Evolutionary conservation across 2,888 invertebrate genomes (phyloP).

Genomic region (Cerceris ruficornis): DNA sequence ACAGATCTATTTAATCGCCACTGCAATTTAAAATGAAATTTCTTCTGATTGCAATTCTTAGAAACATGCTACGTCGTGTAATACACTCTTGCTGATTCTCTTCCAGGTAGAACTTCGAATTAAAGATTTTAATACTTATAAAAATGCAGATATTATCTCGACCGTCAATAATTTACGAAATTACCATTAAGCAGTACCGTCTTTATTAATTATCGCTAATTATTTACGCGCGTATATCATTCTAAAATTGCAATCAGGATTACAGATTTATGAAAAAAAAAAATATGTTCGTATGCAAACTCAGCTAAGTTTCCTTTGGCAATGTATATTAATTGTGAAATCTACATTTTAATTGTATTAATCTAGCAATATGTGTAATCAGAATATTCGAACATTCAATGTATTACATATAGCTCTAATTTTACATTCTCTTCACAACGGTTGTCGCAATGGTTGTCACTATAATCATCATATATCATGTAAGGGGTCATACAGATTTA

Average conservation of each 20-base stretch:
- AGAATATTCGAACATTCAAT: constrained; percentile 64
- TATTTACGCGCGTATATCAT: background rate
- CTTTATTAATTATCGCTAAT: background rate
- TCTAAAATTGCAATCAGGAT: constrained; percentile 38
- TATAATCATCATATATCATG: constrained; percentile 59
- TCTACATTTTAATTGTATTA: constrained; percentile 34
- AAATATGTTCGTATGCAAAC: constrained; percentile 28
- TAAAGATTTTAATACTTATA: background rate
- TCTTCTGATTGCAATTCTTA: constrained; percentile 47
- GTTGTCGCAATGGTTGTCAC: constrained; percentile 61
- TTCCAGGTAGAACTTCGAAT: background rate
- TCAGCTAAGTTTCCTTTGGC: constrained; percentile 21
- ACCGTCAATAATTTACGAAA: background rate
- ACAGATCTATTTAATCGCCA: constrained; percentile 46
- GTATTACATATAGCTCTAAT: constrained; percentile 56
- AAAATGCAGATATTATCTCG: background rate
- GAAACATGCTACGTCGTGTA: constrained; percentile 21
- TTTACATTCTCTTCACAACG: constrained; percentile 55
- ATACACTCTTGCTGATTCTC: constrained; percentile 13
- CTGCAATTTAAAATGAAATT: constrained; percentile 44
- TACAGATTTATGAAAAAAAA: constrained; percentile 18
- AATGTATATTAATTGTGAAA: constrained; percentile 23
- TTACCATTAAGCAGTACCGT: background rate
- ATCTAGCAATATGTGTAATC: constrained; percentile 58
- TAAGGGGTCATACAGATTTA: constrained; percentile 70